phyloP scores from a whole-genome alignment of 2,797 vertebrate genomes.

The Ptychadena robeensis region DNA sequence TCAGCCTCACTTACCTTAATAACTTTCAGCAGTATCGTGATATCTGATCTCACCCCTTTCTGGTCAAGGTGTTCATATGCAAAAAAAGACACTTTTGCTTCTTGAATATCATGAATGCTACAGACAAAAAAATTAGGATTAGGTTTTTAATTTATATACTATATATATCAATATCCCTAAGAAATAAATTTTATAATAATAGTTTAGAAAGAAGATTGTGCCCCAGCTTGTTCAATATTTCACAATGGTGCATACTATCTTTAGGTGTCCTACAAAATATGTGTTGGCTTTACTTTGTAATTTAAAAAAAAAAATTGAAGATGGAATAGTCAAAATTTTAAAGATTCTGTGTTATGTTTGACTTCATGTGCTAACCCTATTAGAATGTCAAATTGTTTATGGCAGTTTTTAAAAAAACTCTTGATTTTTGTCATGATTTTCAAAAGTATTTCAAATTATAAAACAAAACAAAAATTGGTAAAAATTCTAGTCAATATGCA shows the following conservation, averaged over 20 bases:
- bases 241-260: background rate
- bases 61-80: slow-evolving; percentile 58
- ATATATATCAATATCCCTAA: slow-evolving; percentile 2
- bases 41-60: slow-evolving; percentile 44
- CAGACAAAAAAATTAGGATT: background rate
- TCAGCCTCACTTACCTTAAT: slow-evolving; percentile 51
- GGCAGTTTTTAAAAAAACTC: too few relatives aligned
- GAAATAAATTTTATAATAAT: slow-evolving; percentile 11
- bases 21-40: slow-evolving; percentile 41
- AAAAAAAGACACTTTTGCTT: slow-evolving; percentile 53
- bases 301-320: too few relatives aligned
- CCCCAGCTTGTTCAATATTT: slow-evolving; percentile 4
- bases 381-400: too few relatives aligned
- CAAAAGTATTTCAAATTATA: too few relatives aligned
- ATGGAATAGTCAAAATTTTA: background rate
- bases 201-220: slow-evolving; percentile 33
- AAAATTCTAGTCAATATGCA: too few relatives aligned
- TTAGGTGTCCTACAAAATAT: background rate
- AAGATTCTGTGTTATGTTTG: too few relatives aligned
- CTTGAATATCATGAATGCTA: slow-evolving; percentile 52
- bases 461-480: too few relatives aligned
- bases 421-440: too few relatives aligned
- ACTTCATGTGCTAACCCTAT: too few relatives aligned
- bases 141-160: background rate
- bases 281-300: background rate